Conservation (phyloP, 2,888 invertebrate species). For the Kuschelorhynchus macadamiae region DNA sequence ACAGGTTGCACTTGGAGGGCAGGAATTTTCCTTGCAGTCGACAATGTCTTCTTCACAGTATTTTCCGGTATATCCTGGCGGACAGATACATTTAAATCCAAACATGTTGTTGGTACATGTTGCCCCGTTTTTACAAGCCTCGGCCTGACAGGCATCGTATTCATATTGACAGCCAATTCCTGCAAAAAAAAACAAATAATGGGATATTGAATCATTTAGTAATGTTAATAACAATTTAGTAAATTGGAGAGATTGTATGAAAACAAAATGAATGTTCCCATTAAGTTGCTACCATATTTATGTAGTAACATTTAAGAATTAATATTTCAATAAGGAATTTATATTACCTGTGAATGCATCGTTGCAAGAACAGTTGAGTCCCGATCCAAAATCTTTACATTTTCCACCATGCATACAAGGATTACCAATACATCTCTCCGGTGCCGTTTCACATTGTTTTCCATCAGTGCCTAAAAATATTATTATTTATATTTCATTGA, state of each 20-base stretch:
- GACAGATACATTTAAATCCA: constrained; percentile 89
- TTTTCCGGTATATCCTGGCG: constrained; percentile 82
- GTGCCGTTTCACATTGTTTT: constrained; percentile 96
- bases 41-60: constrained; percentile 93
- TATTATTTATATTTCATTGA: not conserved
- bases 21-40: constrained; percentile 94
- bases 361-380: constrained; percentile 94
- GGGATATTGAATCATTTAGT: too few relatives aligned
- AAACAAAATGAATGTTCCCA: too few relatives aligned
- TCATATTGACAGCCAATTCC: constrained; percentile 92
- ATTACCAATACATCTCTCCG: constrained; percentile 92
- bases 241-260: too few relatives aligned
- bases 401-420: constrained; percentile 97
- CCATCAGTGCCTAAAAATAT: constrained; percentile 89
- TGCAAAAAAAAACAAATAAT: too few relatives aligned
- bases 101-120: constrained; percentile 89
- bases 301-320: too few relatives aligned
- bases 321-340: too few relatives aligned
- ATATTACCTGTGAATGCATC: constrained; percentile 70
- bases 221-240: too few relatives aligned
- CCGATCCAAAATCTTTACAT: constrained; percentile 96
- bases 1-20: constrained; percentile 93
- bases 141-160: constrained; percentile 91
- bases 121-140: constrained; percentile 94
- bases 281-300: too few relatives aligned